A percentile compares a stretch with the other conserved stretches of the same genome.
These are phyloP conservation scores for Stegophylla sp. DNA, from an alignment of 2,888 invertebrate species.

Conservation along the genomic window DNA sequence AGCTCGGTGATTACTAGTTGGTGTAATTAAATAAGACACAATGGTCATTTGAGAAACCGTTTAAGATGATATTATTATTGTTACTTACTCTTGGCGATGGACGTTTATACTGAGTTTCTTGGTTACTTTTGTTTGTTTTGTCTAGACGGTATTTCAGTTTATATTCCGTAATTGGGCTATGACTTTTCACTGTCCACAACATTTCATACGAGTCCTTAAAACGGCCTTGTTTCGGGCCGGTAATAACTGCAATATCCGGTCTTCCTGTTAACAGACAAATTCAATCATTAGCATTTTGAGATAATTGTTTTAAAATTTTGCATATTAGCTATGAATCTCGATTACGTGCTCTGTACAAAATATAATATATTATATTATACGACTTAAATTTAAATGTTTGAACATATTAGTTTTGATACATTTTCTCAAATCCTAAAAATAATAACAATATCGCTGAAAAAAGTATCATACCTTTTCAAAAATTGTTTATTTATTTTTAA, in stretches of 20 bases:
- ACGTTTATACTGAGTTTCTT: conserved; percentile 55
- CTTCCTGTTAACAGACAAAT: conserved; percentile 66
- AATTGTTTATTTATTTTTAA: no score
- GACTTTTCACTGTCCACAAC: conserved; percentile 76
- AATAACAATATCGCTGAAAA: no score
- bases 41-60: not conserved
- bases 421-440: no score
- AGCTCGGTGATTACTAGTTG: not conserved
- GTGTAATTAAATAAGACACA: not conserved
- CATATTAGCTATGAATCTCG: no score
- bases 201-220: conserved; percentile 72
- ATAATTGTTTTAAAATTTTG: no score
- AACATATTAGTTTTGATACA: no score
- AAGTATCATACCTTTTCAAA: no score
- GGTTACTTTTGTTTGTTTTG: conserved; percentile 55
- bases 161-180: conserved; percentile 76
- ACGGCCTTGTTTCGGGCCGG: conserved; percentile 72
- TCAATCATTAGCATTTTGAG: no score
- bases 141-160: conserved; percentile 70
- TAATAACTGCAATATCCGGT: conserved; percentile 75
- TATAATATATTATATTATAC: no score
- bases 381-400: no score
- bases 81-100: conserved; percentile 49
- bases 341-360: no score
- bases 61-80: conserved; percentile 26